Evolutionary conservation across 2,113 vertebrate species (phyloP).

Genomic region (Noctilio leporinus): DNA sequence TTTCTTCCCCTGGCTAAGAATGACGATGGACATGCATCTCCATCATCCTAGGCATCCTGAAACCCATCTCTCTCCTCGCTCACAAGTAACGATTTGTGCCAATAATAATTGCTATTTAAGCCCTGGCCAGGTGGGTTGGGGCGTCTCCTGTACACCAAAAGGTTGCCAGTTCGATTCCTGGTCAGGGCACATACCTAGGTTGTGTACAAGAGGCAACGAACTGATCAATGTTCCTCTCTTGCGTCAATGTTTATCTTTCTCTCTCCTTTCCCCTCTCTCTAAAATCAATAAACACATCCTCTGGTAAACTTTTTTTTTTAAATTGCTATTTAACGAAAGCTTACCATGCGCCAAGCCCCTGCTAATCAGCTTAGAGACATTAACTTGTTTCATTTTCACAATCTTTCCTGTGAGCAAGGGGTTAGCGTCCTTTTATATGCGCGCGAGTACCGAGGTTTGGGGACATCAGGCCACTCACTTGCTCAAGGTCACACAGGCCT

Average conservation of each 20-base stretch:
- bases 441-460: neutral
- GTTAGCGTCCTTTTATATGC: neutral
- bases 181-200: too few species aligned
- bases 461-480: neutral
- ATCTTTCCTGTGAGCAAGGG: neutral
- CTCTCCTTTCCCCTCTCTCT: too few species aligned
- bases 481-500: neutral
- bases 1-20: neutral
- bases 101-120: neutral
- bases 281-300: too few species aligned
- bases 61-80: neutral
- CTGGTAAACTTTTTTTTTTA: too few species aligned
- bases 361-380: neutral
- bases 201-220: too few species aligned
- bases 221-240: too few species aligned
- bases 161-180: too few species aligned
- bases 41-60: neutral
- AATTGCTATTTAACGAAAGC: neutral
- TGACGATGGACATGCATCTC: rapidly evolving
- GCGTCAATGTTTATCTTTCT: too few species aligned
- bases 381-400: neutral
- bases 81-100: neutral
- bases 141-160: too few species aligned
- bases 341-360: neutral
- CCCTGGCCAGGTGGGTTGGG: too few species aligned